Conservation (phyloP, 2,888 invertebrate species). For the Dolichopus griseipennis region DNA sequence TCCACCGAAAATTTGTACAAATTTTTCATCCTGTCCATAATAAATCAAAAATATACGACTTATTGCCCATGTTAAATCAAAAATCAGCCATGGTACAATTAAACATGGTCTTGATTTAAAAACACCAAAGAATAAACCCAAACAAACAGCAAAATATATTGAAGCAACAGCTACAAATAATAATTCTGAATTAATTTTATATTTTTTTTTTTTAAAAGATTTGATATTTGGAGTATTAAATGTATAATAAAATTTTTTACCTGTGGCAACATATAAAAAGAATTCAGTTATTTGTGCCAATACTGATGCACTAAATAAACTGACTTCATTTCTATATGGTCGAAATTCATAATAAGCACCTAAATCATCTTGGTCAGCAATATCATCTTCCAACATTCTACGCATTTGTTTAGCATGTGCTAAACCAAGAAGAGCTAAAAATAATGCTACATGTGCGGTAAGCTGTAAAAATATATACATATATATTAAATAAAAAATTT, state of each 20-base stretch:
- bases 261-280: conserved; percentile 33
- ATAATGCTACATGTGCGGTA: conserved; percentile 39
- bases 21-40: conserved; percentile 33
- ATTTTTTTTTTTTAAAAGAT: no score
- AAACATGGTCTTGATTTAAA: conserved; percentile 37
- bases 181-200: no score
- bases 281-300: conserved; percentile 37
- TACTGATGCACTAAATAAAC: conserved; percentile 35
- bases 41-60: conserved; percentile 29
- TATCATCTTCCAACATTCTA: conserved; percentile 37
- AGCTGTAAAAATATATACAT: conserved; percentile 31
- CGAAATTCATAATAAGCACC: conserved; percentile 37
- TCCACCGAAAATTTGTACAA: conserved; percentile 35
- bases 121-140: conserved; percentile 38
- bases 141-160: conserved; percentile 36
- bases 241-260: conserved; percentile 10
- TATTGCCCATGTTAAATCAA: conserved; percentile 35
- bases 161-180: conserved; percentile 23
- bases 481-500: conserved; percentile 7
- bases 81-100: conserved; percentile 39
- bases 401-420: conserved; percentile 43
- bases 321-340: conserved; percentile 36
- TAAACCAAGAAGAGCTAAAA: conserved; percentile 37
- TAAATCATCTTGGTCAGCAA: conserved; percentile 40
- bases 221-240: no score